Evolutionary conservation across 2,113 vertebrate genomes (phyloP), one percentile per base, ranked within the genome.

Genomic region (Tringa solitaria): DNA sequence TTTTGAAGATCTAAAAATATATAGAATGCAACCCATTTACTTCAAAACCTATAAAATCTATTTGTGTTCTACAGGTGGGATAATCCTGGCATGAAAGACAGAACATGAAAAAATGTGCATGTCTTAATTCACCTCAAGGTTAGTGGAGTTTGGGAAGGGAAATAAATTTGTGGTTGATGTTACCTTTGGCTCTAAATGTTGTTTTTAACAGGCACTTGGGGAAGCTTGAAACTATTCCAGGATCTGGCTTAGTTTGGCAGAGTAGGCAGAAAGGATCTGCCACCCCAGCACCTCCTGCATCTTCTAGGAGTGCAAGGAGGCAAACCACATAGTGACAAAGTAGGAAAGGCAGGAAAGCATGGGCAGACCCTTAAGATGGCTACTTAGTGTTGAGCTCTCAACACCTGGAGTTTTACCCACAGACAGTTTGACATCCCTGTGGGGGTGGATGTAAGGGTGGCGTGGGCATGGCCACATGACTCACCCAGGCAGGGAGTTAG

Each of bases 31-130:
- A 74, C 76, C 79, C 51, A 89, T 80, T 96, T 93, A 95, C 56
- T 87, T 95, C 83, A 93, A 93, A 96, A 59, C n/a, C 32, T 83
- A 35, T 95, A 87, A 92, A 74, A 84, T 90, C n/a, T 70, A 20
- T 67, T 90, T 4, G 4, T 89, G 21, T 30, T 50, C 54, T 89
- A 50, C 41, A 74, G 8, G n/a, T 90, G 4, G 8, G 46, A 54
- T 90, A 59, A 54, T 53, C 46, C 37, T 67, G 64, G 37, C 48
- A 59, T 9, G 51, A 46, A 84, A 74, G 50, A 48, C 43, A 87
- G 41, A 73, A 20, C 59, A 54, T 57, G 6, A 79, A 87, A 91
- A 93, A 63, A n/a, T 4, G 4, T 82, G 7, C 14, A 20, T 32
- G 3, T 60, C 57, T 89, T 61, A 86, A 81, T 90, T 86, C 59